Evolutionary conservation across 1,140 invertebrate genomes (phyloP), one percentile per base, ranked within the genome.

Genomic region (Tetramorium alpestre): DNA sequence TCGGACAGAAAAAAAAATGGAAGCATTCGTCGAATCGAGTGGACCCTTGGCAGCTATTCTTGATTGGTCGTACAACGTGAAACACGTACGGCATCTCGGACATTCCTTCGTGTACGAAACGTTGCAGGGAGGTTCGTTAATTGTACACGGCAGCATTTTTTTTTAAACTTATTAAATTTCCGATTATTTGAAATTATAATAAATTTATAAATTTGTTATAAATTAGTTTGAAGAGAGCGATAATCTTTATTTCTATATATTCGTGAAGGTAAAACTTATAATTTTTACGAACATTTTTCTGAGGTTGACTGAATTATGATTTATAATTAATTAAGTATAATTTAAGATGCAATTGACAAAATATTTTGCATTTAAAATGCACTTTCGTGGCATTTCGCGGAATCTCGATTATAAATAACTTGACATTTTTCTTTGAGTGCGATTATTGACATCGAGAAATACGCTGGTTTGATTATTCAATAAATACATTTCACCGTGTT

Each of bases 401-500:
- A 49, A 18, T 51, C 5, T 38, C 33, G 33, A 54, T 51, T 41
- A 38, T 51, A 13, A 69, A 70, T 25, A 70, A 54, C 47, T 41
- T 25, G 25, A 58, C 3, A 8, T 58, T 72, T 60, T 70, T 60
- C 1, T 51, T 18, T 10, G 65, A 72, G 58, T 1, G 13, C 25
- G 7, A 1, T 54, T 44, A 82, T 73, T 73, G 49, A 82, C 38
- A 47, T 73, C 25, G 67, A 13, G 25, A 49, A 70, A 72, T 3
- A 28, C n/a, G 41, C 11, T 25, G 33, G 22, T 65, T 86, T 81
- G 85, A 90, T 89, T 77, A 51, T 60, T 84, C 56, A 77, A 85
- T 81, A 90, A 90, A 90, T 88, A 90, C 70, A 44, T 77, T 77
- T 78, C 62, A 58, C 84, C 64, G 77, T 13, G 80, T 60, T 75